Base-by-base conservation (phyloP, 2,888 invertebrate species). In the Trilocha varians region DNA sequence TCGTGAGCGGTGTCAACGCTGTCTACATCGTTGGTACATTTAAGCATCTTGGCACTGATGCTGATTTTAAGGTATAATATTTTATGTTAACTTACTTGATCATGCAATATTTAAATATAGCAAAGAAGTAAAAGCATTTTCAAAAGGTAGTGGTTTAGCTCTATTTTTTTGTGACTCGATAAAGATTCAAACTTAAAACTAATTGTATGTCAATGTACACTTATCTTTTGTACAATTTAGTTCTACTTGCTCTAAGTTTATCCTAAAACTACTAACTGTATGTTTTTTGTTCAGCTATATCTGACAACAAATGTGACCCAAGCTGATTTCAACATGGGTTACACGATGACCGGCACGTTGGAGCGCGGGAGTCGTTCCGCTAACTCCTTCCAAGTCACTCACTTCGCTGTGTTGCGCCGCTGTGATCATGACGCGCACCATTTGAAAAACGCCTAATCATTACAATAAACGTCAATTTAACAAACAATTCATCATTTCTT, bases 311-410 rank as follows among this genome's bases (percentile, higher is more conserved):
- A 94, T 78, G 93, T 95, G 61, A 92, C 93, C 37, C 91, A 92
- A 62, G 91, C 93, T 39, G 95, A 95, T 80, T 94, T 94, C 87
- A 94, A 94, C 79, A 93, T 94, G 91, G 95, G 95, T 39, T 95
- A 95, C 87, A 93, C 93, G 65, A 93, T 95, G 89, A 95, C 94
- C 1, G 95, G 95, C 9, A 93, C 93, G 9, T 85, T 95, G 63
- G 95, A 95, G 71, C 87, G 94, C 13, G 94, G 94, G 55, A 89
- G 89, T 68, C 91, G 91, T 53, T 89, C 91, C 65, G 90, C 91
- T 56, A 93, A 93, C 77, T 88, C 88, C 65, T 92, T 93, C 78
- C 93, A 94, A 74, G 91, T 94, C 84, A 94, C 95, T 44, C 95
- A 95, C 78, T 95, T 93, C 70, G 95, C 95, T 39, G 95, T 95